Evolutionary conservation across 30 jellyfish, hydroid and myxozoan species (phyloP), one percentile per base, ranked within the genome.

Genomic region (Hydra vulgaris): DNA sequence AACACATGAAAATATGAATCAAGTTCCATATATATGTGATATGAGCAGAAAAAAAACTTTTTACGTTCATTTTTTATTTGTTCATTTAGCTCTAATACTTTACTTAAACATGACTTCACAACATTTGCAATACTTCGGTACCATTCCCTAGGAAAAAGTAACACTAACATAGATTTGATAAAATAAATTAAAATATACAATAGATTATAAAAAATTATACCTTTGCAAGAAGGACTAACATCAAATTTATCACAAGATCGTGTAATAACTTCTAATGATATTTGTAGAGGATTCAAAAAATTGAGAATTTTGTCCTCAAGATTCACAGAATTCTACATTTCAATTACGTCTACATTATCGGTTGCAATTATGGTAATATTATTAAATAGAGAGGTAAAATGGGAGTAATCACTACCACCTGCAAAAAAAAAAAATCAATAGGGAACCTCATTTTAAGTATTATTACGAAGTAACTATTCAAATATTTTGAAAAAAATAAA

Each of bases 61-160:
- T 91, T 95, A 25, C 95, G 71, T 53, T 84, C 83, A 69, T 76
- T 77, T 26, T 81, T 89, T 21, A 91, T 80, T 68, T 91, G 81
- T 54, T 27, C 27, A 5, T 86, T 72, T 52, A 86, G 74, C 83
- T 91, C 92, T 23, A 82, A 66, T 8, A 91, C 77, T 68, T 86
- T 86, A 52, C 23, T 71, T 68, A 91, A 26, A 54, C 98, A 91
- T 54, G 95, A 81, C 54, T 79, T 85, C 15, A 87, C 84, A 0
- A 91, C 72, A 84, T 76, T 82, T 12, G 86, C 82, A n/a, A 91
- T 79, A 69, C 98, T 91, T 67, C 98, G 76, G 70, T 87, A 91
- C 0, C 98, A 96, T 79, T 91, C 86, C 70, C 98, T 95, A 80
- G 70, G n/a, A n/a, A n/a, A n/a, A n/a, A n/a, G n/a, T n/a, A n/a